These are phyloP conservation scores for Pseudoips prasinana DNA, from an alignment of 2,888 invertebrate genomes.

Conservation along the genomic window DNA sequence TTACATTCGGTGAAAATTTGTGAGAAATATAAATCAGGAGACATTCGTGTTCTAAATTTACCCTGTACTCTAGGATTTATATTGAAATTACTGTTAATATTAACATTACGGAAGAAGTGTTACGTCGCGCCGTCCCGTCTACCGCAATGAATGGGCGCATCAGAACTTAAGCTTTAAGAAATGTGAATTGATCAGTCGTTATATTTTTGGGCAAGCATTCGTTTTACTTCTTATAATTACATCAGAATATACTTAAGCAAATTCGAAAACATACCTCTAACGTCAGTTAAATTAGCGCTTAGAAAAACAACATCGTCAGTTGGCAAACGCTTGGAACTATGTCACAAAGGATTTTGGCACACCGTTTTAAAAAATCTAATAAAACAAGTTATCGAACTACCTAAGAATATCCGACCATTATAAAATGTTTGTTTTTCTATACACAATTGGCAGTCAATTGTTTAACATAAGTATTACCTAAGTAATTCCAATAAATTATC, in stretches of 20 bases:
- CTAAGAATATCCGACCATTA: slow-evolving; percentile 72
- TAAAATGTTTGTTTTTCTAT: slow-evolving; percentile 54
- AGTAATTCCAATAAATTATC: slow-evolving; percentile 61
- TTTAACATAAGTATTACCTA: slow-evolving; percentile 65
- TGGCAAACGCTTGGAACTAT: slow-evolving; percentile 42
- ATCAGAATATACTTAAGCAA: slow-evolving; percentile 37
- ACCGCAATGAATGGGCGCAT: slow-evolving; percentile 35
- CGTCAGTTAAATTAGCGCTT: slow-evolving; percentile 32
- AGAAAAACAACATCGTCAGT: slow-evolving; percentile 45
- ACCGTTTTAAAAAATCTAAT: slow-evolving; percentile 65
- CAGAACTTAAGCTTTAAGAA: slow-evolving; percentile 42
- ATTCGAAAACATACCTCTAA: slow-evolving; percentile 30
- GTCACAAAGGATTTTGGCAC: slow-evolving; percentile 64
- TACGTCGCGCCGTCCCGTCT: slow-evolving; percentile 21
- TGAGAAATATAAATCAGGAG: slow-evolving; percentile 71
- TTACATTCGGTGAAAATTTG: slow-evolving; percentile 70
- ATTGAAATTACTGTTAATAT: slow-evolving; percentile 63
- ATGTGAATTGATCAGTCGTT: slow-evolving; percentile 64
- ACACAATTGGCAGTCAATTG: slow-evolving; percentile 82
- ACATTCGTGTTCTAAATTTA: slow-evolving; percentile 76
- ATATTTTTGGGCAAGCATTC: slow-evolving; percentile 67
- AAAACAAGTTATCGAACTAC: slow-evolving; percentile 73
- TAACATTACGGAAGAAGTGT: slow-evolving; percentile 49
- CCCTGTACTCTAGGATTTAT: slow-evolving; percentile 81
- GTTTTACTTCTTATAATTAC: slow-evolving; percentile 51